Conservation (phyloP, 2,888 invertebrate genomes). For the Drosophila longiperda region DNA sequence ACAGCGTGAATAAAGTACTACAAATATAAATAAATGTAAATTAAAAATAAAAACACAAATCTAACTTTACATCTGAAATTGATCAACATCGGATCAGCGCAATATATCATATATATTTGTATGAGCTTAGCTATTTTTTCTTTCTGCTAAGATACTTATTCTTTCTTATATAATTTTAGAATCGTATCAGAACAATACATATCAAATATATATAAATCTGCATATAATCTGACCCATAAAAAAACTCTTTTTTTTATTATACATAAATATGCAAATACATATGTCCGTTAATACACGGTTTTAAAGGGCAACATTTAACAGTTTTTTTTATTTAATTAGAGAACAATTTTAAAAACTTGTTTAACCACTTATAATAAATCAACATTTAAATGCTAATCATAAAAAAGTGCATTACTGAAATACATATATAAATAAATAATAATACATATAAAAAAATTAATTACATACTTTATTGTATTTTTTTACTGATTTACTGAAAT, state of each 20-base stretch:
- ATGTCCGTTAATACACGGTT: not conserved
- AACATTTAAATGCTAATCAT: not conserved
- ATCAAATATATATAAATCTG: not conserved
- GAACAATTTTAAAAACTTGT: not conserved
- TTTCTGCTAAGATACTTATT: not conserved
- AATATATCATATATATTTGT: not conserved
- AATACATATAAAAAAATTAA: too few relatives aligned
- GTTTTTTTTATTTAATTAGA: not conserved
- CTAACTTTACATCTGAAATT: not conserved
- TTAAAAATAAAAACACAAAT: not conserved
- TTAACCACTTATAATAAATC: not conserved
- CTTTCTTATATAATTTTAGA: not conserved
- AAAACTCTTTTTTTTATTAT: not conserved
- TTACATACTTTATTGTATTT: too few relatives aligned
- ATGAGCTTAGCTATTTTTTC: not conserved
- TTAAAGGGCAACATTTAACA: not conserved
- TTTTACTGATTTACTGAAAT: too few relatives aligned
- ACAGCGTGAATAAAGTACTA: slow-evolving; percentile 8
- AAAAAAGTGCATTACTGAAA: not conserved
- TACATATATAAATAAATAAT: not conserved
- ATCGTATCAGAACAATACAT: not conserved
- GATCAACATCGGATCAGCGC: not conserved
- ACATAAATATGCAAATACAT: not conserved
- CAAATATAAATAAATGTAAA: not conserved
- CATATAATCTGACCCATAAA: not conserved